These are phyloP conservation scores for Benthosema pterotum DNA, from an alignment of 2,797 vertebrate species.

Conservation along the genomic window DNA sequence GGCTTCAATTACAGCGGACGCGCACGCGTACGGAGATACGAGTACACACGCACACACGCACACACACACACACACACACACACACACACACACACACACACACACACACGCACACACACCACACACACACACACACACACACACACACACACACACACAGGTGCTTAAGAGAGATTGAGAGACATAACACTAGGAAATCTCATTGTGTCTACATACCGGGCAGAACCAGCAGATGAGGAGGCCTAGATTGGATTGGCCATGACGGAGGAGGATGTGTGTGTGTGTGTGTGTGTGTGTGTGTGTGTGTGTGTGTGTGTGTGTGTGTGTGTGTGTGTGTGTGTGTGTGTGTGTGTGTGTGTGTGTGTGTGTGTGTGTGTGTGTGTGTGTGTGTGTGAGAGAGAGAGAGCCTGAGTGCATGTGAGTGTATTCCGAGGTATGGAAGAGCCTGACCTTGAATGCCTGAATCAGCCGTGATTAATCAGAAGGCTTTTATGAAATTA, in stretches of 20 bases:
- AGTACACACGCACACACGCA: not conserved
- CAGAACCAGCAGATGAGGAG: conserved; percentile 60
- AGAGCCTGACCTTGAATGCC: conserved; percentile 74
- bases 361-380: conserved; percentile 26
- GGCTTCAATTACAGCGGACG: conserved; percentile 73
- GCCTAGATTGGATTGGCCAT: conserved; percentile 59
- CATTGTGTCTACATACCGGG: conserved; percentile 60
- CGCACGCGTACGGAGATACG: not conserved
- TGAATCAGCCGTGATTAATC: conserved; percentile 72
- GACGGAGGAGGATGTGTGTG: conserved; percentile 38
- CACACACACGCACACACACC: not conserved
- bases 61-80: no score
- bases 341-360: conserved; percentile 13
- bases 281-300: conserved; percentile 12
- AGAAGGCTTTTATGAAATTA: conserved; percentile 75
- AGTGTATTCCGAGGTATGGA: conserved; percentile 11
- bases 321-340: not conserved
- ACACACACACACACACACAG: not conserved
- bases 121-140: not conserved
- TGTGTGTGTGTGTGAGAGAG: not conserved
- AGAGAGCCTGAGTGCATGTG: conserved; percentile 5
- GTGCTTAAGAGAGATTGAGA: conserved; percentile 54
- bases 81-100: not conserved
- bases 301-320: conserved; percentile 2
- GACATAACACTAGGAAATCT: conserved; percentile 56